Conservation (phyloP, 30 jellyfish, hydroid and myxozoan species). For the Hydractinia echinata region DNA sequence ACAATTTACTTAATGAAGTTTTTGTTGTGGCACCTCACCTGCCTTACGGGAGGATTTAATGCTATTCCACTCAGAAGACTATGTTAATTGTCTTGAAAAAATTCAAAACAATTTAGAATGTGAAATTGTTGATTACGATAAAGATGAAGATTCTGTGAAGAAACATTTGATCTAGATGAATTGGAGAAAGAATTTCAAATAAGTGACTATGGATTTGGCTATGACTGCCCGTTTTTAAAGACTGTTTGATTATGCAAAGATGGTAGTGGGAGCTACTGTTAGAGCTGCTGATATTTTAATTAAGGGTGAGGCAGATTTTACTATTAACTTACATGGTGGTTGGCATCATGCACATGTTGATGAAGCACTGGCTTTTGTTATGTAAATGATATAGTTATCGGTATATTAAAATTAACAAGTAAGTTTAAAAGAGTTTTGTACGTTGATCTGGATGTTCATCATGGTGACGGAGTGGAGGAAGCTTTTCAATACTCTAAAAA, state of each 20-base stretch:
- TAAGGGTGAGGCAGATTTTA: conserved; percentile 28
- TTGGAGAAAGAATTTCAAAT: conserved; percentile 5
- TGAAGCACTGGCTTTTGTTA: conserved; percentile 98
- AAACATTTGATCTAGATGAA: not conserved
- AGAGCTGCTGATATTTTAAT: conserved; percentile 64
- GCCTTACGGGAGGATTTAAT: conserved; percentile 33
- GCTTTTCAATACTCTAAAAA: conserved; percentile 76
- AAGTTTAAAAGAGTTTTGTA: conserved; percentile 55
- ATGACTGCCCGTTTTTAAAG: conserved; percentile 79
- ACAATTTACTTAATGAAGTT: conserved; percentile 33
- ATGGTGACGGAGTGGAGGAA: conserved; percentile 97
- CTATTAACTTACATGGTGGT: conserved; percentile 77
- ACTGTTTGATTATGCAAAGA: conserved; percentile 39
- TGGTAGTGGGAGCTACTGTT: conserved; percentile 74
- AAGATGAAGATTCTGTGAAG: conserved; percentile 7
- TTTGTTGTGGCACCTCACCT: conserved; percentile 38
- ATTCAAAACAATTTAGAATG: not conserved
- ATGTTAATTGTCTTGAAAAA: conserved; percentile 41
- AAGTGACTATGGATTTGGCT: conserved; percentile 45
- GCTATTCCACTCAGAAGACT: conserved; percentile 60
- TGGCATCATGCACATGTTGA: conserved; percentile 99
- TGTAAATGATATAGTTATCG: conserved; percentile 89
- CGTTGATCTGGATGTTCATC: conserved; percentile 85
- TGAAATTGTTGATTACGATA: not conserved
- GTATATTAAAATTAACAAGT: conserved; percentile 62